Evolutionary conservation across 2,888 invertebrate genomes (phyloP), one percentile per base, ranked within the genome.

Genomic region (Lottia gigantea): DNA sequence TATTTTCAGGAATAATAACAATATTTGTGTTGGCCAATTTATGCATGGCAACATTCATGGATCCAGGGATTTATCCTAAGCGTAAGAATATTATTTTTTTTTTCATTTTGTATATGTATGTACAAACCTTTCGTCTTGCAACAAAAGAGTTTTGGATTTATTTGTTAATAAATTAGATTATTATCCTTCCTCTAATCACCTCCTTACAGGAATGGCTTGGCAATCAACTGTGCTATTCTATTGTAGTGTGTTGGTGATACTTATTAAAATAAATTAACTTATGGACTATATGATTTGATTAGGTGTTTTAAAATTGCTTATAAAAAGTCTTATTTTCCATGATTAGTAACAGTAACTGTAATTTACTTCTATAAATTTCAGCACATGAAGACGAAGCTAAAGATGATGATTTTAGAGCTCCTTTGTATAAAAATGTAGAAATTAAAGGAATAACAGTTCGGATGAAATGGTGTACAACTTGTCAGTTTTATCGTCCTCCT

Each of bases 391-490:
- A 87, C 77, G 86, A 87, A 74, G 74, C 81, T 14, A 82, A 97
- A 89, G 97, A 97, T 90, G 98, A 98, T 90, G 98, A 99, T 90
- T 95, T 97, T 88, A 92, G 97, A 84, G 96, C 98, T 74, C 90
- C 90, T 14, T 91, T 99, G 74, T 98, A 98, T 90, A 96, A 96
- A 90, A 97, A 94, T 90, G 96, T 98, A 78, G 98, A 98, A 90
- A 97, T 99, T 82, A 96, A 97, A 90, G 98, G 98, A 75, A 97
- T 98, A 81, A 97, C 97, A 16, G 97, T 99, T 75, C 94, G 98
- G 76, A 98, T 99, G 98, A 99, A 99, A 91, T 99, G 98, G 98
- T 98, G 99, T 90, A 95, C 97, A 81, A 99, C 99, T 2, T 99
- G 99, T 91, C 97, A 98, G 91, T 99, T 99, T 91, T 99, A 99